These are phyloP conservation scores for Nezara viridula DNA, from an alignment of 2,888 invertebrate species.

Conservation along the genomic window DNA sequence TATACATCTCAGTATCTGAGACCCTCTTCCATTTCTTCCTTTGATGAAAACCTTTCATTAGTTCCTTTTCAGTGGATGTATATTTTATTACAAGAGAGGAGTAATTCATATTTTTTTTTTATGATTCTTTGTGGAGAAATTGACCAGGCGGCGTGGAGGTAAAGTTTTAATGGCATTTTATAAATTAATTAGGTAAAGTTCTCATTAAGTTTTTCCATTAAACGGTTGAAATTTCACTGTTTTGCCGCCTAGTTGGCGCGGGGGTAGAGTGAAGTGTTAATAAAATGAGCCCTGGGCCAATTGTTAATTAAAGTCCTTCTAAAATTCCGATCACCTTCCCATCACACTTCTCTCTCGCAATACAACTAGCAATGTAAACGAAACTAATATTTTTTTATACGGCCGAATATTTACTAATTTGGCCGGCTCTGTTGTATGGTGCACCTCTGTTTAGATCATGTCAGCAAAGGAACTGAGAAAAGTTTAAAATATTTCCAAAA, in stretches of 20 bases:
- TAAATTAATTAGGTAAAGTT: slow-evolving; percentile 11
- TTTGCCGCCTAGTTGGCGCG: background rate
- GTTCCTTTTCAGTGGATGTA: background rate
- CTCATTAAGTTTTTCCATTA: slow-evolving; percentile 27
- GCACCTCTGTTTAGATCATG: too few relatives aligned
- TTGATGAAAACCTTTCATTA: slow-evolving; percentile 12
- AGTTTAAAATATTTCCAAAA: too few relatives aligned
- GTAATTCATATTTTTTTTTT: background rate
- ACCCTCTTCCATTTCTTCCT: background rate
- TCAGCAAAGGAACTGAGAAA: too few relatives aligned
- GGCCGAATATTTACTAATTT: too few relatives aligned
- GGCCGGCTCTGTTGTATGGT: too few relatives aligned
- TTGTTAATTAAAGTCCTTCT: background rate
- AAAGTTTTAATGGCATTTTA: slow-evolving; percentile 23
- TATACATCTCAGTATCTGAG: background rate
- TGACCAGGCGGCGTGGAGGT: background rate
- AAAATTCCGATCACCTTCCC: background rate
- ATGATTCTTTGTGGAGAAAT: background rate
- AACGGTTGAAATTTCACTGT: background rate
- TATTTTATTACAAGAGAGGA: background rate
- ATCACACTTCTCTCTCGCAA: background rate
- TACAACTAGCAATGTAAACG: background rate
- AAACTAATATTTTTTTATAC: background rate
- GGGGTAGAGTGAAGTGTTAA: background rate
- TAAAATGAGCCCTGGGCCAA: background rate